Base-by-base conservation (phyloP, 37 sponge, comb jelly and placozoan genomes). In the Halisarca cf. caerulea region DNA sequence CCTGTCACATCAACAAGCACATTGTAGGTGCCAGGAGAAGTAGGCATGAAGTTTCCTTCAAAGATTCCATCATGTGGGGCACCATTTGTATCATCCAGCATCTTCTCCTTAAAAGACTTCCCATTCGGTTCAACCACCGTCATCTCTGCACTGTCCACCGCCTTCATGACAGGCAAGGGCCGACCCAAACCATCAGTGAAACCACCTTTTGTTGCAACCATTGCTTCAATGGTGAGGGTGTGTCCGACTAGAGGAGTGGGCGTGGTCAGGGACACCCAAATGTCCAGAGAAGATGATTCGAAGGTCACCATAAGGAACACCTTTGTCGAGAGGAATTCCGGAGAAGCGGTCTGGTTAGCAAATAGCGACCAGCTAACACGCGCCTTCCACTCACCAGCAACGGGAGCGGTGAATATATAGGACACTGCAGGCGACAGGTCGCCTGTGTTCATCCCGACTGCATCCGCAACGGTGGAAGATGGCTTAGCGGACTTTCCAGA, bases 221-320 rank as follows among this genome's bases (percentile, higher is more conserved):
- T 74, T 3, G 77, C 77, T 24, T 74, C 44, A n/a, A 74, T 74
- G 24, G 45, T 74, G 23, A 74, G n/a, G 25, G n/a, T 17, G 18
- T 6, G 40, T 23, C 77, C 77, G 21, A 74, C 25, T n/a, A 37
- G 42, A 6, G 36, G 44, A 43, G 18, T 25, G 38, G 8, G 14
- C 1, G 7, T 21, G n/a, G 7, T 74, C 14, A 74, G 21, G 24
- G 77, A 32, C 2, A 37, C 36, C 77, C 77, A 74, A 1, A 43
- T 37, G 1, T 43, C 25, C 1, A 24, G 1, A 9, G n/a, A 21
- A 2, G 77, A 74, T 17, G 7, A 32, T 28, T 71, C 72, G 77
- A 74, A 74, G 6, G 77, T 44, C 1, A 74, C 25, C 44, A 37
- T 43, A 15, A 43, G 45, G 7, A 40, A 44, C 1, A 74, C 45